Percentiles rank a stretch among this genome's conserved stretches.
Evolutionary conservation across 2,888 invertebrate genomes (phyloP).

Genomic region (Acanthoscelides obtectus): DNA sequence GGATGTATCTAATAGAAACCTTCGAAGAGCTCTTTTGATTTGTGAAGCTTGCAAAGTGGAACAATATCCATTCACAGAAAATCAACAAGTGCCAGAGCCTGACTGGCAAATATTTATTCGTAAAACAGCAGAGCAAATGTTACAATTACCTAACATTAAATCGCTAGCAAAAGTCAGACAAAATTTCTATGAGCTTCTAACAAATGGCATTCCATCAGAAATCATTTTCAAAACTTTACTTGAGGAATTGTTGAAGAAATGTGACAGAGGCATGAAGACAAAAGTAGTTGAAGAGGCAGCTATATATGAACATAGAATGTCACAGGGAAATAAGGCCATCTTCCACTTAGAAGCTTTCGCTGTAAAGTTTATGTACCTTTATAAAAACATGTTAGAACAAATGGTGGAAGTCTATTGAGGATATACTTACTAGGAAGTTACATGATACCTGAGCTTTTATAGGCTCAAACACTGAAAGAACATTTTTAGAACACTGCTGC

Average conservation of each 20-base stretch:
- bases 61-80: constrained; percentile 74
- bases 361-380: constrained; percentile 79
- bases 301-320: constrained; percentile 87
- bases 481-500: too few relatives aligned
- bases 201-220: constrained; percentile 90
- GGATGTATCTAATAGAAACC: constrained; percentile 76
- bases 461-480: too few relatives aligned
- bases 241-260: constrained; percentile 78
- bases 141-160: constrained; percentile 74
- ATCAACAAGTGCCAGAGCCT: constrained; percentile 79
- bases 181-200: constrained; percentile 86
- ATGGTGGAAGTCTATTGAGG: constrained; percentile 16
- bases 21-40: constrained; percentile 89
- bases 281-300: constrained; percentile 84
- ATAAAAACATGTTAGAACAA: constrained; percentile 22
- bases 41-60: constrained; percentile 90
- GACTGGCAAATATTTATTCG: constrained; percentile 91
- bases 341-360: constrained; percentile 97
- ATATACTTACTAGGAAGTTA: too few relatives aligned
- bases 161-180: constrained; percentile 80
- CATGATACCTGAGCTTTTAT: too few relatives aligned
- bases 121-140: constrained; percentile 66
- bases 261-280: constrained; percentile 84
- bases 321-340: constrained; percentile 88
- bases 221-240: constrained; percentile 86